Evolutionary conservation across 1,140 invertebrate species (phyloP).

Genomic region (Drosophila novamexicana): DNA sequence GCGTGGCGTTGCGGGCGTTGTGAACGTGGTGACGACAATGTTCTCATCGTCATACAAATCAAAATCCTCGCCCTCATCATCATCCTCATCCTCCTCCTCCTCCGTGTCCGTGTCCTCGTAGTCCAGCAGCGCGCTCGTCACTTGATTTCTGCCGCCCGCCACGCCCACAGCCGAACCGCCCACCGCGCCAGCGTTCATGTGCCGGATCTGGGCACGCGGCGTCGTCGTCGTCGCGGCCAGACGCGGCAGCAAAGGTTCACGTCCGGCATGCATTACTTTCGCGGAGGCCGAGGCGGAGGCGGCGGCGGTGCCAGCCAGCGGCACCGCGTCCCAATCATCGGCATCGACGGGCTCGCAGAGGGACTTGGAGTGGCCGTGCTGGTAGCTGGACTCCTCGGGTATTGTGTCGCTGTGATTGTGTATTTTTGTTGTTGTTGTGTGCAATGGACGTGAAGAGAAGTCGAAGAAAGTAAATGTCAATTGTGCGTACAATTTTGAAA

Average conservation of each 20-base stretch:
- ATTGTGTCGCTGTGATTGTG: conserved; percentile 79
- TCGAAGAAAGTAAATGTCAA: conserved; percentile 77
- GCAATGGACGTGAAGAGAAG: conserved; percentile 72
- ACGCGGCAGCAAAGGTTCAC: conserved; percentile 76
- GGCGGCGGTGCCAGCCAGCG: conserved; percentile 42
- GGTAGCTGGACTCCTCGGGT: conserved; percentile 81
- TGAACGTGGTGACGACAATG: conserved; percentile 79
- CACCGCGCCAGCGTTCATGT: conserved; percentile 66
- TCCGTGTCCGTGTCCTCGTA: conserved; percentile 74
- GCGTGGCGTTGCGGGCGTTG: conserved; percentile 54
- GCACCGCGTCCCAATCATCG: conserved; percentile 76
- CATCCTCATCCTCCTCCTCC: conserved; percentile 77
- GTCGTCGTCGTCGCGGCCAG: conserved; percentile 58
- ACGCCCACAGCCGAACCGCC: conserved; percentile 55
- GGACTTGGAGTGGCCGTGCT: conserved; percentile 80
- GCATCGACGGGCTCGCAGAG: conserved; percentile 74
- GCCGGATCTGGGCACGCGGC: conserved; percentile 75
- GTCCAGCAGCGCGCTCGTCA: conserved; percentile 75
- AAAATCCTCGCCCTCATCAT: conserved; percentile 81
- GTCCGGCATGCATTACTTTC: conserved; percentile 54
- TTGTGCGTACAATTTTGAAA: conserved; percentile 64
- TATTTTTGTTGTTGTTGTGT: conserved; percentile 41
- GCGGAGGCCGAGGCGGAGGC: conserved; percentile 27
- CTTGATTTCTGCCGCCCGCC: conserved; percentile 63
- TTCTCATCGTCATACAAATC: conserved; percentile 83